A percentile compares a stretch with the other conserved stretches of the same genome.
Conservation (phyloP, 1,140 invertebrate genomes). For the Bombus waltoni region DNA sequence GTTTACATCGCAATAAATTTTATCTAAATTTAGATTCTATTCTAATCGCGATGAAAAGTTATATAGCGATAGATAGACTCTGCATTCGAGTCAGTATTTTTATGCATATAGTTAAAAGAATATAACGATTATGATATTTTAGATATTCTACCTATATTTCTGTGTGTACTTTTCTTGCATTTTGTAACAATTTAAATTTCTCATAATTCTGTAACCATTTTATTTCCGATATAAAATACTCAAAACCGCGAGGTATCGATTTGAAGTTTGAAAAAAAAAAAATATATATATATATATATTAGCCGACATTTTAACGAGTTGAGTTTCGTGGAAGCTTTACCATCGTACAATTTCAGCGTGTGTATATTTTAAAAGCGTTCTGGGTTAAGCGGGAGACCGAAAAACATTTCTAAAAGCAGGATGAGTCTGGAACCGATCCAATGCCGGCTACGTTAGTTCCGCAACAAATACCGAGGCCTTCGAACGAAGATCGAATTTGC, state of each 20-base stretch:
- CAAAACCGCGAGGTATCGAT: background rate
- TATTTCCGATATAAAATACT: no score
- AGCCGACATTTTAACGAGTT: background rate
- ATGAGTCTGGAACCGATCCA: background rate
- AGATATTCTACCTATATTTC: no score
- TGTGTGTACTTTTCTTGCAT: no score
- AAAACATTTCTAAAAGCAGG: background rate
- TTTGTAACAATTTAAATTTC: background rate
- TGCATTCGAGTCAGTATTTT: background rate
- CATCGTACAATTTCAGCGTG: background rate
- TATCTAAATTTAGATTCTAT: background rate
- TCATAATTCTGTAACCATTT: background rate
- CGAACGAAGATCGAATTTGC: slow-evolving; percentile 6
- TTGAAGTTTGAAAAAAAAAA: background rate
- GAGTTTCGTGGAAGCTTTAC: background rate
- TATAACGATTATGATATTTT: no score
- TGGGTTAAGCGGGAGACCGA: background rate
- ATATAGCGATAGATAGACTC: no score
- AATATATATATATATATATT: background rate
- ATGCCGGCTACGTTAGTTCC: background rate
- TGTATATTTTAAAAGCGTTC: background rate
- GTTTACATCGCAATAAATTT: background rate
- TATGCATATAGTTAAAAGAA: background rate
- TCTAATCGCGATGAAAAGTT: background rate
- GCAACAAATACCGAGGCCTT: background rate